Evolutionary conservation across 2,113 vertebrate genomes (phyloP).

Genomic region (Odocoileus virginianus): DNA sequence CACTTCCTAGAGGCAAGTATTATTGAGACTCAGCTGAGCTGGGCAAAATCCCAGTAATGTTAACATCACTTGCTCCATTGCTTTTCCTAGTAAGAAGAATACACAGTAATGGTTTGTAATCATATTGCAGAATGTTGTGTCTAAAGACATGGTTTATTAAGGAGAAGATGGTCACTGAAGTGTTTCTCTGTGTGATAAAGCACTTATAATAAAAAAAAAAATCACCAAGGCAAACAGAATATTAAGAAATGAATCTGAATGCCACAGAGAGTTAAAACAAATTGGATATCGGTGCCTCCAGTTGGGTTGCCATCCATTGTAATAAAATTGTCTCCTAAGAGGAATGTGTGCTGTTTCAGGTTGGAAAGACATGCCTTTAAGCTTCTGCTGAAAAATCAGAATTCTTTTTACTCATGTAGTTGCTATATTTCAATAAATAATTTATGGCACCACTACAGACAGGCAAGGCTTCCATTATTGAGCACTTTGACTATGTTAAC

Average conservation of each 20-base stretch:
- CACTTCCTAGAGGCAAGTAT: conserved; percentile 44
- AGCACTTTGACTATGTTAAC: background rate
- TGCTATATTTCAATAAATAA: background rate
- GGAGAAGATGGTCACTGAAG: background rate
- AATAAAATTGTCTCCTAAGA: conserved; percentile 34
- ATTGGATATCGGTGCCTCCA: background rate
- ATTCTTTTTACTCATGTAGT: background rate
- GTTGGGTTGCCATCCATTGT: background rate
- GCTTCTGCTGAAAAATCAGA: background rate
- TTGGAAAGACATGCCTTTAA: background rate
- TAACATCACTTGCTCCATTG: conserved; percentile 43
- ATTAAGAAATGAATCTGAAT: conserved; percentile 3
- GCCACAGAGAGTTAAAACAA: conserved; percentile 27
- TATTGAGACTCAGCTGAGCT: conserved; percentile 4
- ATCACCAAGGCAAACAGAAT: background rate
- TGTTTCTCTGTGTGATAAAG: conserved; percentile 21
- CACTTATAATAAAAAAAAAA: conserved; percentile 12
- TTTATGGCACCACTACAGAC: background rate
- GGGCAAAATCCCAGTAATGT: conserved; percentile 6
- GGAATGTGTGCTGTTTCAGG: background rate
- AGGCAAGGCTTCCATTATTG: background rate
- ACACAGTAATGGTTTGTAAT: background rate
- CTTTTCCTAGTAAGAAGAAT: conserved; percentile 6
- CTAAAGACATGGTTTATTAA: conserved; percentile 41
- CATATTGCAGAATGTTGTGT: conserved; percentile 18